phyloP scores from a whole-genome alignment of 2,797 vertebrate genomes.

The Enteromius argenteus region DNA sequence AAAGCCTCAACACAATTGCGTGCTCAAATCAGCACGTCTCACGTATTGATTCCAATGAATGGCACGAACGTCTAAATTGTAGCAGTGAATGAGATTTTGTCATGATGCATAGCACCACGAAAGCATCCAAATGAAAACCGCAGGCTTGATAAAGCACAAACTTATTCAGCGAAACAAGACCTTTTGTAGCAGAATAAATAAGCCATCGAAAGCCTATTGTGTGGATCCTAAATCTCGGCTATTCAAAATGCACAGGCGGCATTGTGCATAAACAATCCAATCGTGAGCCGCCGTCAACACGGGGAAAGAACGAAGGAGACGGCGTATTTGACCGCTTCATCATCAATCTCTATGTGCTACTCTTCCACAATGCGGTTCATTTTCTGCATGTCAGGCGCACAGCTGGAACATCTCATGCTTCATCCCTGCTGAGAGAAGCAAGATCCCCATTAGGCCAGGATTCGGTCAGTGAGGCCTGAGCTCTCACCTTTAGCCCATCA shows the following conservation, averaged over 20 bases:
- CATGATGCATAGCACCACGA: background rate
- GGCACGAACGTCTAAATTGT: background rate
- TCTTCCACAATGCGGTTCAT: conserved; percentile 61
- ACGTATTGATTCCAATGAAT: background rate
- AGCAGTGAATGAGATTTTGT: background rate
- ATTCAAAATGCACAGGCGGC: conserved; percentile 23
- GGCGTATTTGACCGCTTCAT: conserved; percentile 47
- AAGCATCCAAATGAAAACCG: background rate
- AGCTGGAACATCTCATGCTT: conserved; percentile 65
- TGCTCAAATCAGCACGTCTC: conserved; percentile 6
- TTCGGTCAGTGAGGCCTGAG: conserved; percentile 63
- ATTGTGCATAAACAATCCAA: conserved; percentile 40
- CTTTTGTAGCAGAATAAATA: conserved; percentile 25
- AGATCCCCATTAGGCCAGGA: conserved; percentile 74
- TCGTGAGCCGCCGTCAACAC: background rate
- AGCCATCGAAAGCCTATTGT: conserved; percentile 22
- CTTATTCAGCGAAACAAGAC: conserved; percentile 10
- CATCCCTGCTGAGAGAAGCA: conserved; percentile 61
- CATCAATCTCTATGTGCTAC: conserved; percentile 33
- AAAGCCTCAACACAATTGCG: background rate
- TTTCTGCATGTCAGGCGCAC: conserved; percentile 64
- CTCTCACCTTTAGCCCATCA: conserved; percentile 51
- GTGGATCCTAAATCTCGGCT: conserved; percentile 30
- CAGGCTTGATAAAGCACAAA: conserved; percentile 16
- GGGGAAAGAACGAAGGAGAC: conserved; percentile 38